A percentile compares a stretch with the other conserved stretches of the same genome.
phyloP scores from a whole-genome alignment of 2,797 vertebrate species.

The Poecilia picta region DNA sequence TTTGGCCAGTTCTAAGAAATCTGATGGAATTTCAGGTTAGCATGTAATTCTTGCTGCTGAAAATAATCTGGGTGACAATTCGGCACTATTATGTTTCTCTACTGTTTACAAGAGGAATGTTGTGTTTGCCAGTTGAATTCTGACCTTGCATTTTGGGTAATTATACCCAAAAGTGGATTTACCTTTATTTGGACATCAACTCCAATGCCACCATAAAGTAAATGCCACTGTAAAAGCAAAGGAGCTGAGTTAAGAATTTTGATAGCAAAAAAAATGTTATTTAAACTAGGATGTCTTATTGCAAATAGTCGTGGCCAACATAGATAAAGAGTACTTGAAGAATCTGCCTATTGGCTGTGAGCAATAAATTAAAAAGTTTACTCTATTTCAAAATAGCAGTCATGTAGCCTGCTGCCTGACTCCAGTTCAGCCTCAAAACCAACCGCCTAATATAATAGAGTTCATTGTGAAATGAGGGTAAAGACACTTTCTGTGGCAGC shows the following conservation, averaged over 20 bases:
- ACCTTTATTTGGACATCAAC: constrained; percentile 2
- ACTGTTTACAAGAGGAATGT: constrained; percentile 16
- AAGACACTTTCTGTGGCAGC: constrained; percentile 53
- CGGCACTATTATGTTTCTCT: constrained; percentile 26
- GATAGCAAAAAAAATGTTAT: constrained; percentile 14
- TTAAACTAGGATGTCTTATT: constrained; percentile 34
- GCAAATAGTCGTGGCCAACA: constrained; percentile 23
- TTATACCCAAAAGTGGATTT: constrained; percentile 19
- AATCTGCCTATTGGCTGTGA: constrained; percentile 22
- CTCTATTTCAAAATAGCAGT: constrained; percentile 23
- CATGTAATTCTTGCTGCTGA: constrained; percentile 12
- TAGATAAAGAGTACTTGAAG: constrained; percentile 7
- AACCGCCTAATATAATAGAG: constrained; percentile 44
- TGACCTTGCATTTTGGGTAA: background rate
- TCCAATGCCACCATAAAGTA: constrained; percentile 26
- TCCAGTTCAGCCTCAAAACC: constrained; percentile 30
- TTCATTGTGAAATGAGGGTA: constrained; percentile 65
- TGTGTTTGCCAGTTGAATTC: constrained; percentile 9
- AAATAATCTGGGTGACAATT: constrained; percentile 13
- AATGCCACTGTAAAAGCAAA: background rate
- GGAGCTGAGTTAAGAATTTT: background rate
- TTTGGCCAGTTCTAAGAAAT: background rate
- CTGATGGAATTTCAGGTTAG: constrained; percentile 8
- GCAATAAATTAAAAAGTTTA: constrained; percentile 36
- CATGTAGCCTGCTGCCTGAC: constrained; percentile 2